Evolutionary conservation across 1,140 invertebrate species (phyloP), one percentile per base, ranked within the genome.

Genomic region (Babylonia areolata): DNA sequence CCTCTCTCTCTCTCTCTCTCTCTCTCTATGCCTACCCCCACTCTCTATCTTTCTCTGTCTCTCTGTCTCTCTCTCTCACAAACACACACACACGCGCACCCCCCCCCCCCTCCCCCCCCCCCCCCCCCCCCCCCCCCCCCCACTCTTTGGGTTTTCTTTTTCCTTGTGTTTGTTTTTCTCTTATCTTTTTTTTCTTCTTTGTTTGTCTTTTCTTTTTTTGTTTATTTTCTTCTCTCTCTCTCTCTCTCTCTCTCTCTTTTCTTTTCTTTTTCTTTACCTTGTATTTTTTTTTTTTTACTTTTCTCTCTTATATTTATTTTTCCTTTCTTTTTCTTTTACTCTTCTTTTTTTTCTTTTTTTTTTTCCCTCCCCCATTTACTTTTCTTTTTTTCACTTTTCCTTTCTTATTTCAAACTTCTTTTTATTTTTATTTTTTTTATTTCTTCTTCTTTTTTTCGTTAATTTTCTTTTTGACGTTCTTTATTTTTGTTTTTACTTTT

Each of bases 101-200:
- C n/a, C 39, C n/a, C 35, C 79, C n/a, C 46, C 15, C n/a, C 31
- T 51, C 42, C 31, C 31, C n/a, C 15, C n/a, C n/a, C 20, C n/a
- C 42, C n/a, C n/a, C n/a, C 35, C 40, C n/a, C 51, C 79, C n/a
- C 31, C 39, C n/a, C 31, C 39, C n/a, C 51, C n/a, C n/a, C 31
- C n/a, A 20, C 31, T 51, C n/a, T 46, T 81, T 35, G 64, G 64
- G 51, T 69, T 83, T 40, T 83, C 42, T 40, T 83, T 69, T 40
- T 83, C 42, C 81, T 83, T 83, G 51, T 40, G 12, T 83, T 40
- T 64, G 12, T 39, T 40, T 83, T 69, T 40, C 69, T 83, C 81
- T 83, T 83, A 37, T 83, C 42, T 54, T 83, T 83, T 54, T 69
- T 83, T 40, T 69, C 42, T 23, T 69, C 42, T 23, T 83, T 58